Base-by-base conservation (phyloP, 2,888 invertebrate genomes). In the Drosophila imparisetae region DNA sequence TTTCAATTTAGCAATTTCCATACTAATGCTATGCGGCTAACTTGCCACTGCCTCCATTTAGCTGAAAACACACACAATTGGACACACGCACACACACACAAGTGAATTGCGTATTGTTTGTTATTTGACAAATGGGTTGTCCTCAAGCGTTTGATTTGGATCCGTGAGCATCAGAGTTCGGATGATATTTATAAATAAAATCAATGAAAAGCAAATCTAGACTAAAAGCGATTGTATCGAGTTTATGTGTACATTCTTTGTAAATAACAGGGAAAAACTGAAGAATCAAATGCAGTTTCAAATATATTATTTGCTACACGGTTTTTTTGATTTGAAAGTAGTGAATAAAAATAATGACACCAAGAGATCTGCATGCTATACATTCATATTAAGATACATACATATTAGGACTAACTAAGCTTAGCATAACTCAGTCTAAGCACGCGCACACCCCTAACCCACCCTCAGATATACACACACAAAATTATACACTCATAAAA, bases 1-100 rank as follows among this genome's bases (percentile, higher is more conserved):
- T 86, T 88, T 86, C 86, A 86, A 89, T 89, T 86, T 89, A 80
- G 66, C 81, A 88, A 88, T 86, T 86, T 89, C 75, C 90, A 86
- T 89, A 72, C 83, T 80, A 89, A 86, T 89, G 72, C 71, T 71
- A 74, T 73, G 76, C 73, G 74, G 74, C 70, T 54, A 75, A 71
- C 74, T 67, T 70, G 65, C 59, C 64, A 57, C 71, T 79, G 69
- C 62, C 69, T 72, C 72, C 78, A 80, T 80, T 85, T 78, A 80
- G 69, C 81, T 84, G 82, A 81, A 82, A 73, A 80, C 82, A 74
- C 74, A 76, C 69, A 81, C 76, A 83, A 62, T 55, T 54, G 66
- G 58, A 60, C 61, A 62, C 30, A 40, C 13, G 40, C 57, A 57
- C 81, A 69, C 70, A 62, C 61, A 66, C 54, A 45, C 61, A 50